These are phyloP conservation scores for Apodemia mormo DNA, from an alignment of 2,888 invertebrate genomes.

Conservation along the genomic window DNA sequence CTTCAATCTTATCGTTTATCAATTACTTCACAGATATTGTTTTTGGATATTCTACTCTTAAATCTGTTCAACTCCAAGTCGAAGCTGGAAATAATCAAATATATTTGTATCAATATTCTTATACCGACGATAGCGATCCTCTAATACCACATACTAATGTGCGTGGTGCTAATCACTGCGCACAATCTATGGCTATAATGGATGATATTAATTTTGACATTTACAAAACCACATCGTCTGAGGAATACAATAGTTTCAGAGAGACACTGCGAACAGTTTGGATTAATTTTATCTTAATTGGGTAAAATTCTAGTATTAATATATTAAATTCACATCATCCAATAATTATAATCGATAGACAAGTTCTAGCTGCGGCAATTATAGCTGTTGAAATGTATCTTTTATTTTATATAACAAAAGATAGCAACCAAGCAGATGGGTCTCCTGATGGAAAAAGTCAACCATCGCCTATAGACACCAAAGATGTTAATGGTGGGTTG, in stretches of 20 bases:
- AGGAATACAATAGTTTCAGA: background rate
- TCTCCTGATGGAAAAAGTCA: too few relatives aligned
- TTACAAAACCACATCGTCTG: background rate
- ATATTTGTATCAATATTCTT: slow-evolving; percentile 50
- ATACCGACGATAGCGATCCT: slow-evolving; percentile 40
- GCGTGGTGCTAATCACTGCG: slow-evolving; percentile 44
- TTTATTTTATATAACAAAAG: too few relatives aligned
- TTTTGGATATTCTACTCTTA: slow-evolving; percentile 43
- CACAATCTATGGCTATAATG: slow-evolving; percentile 17
- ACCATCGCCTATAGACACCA: too few relatives aligned
- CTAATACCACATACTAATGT: slow-evolving; percentile 39
- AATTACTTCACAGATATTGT: slow-evolving; percentile 53
- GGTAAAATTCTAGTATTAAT: background rate
- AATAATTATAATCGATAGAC: too few relatives aligned
- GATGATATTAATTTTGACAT: background rate
- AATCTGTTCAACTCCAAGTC: slow-evolving; percentile 39
- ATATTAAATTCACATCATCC: too few relatives aligned
- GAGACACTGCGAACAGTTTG: slow-evolving; percentile 2
- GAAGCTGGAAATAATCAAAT: slow-evolving; percentile 39
- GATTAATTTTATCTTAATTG: slow-evolving; percentile 17
- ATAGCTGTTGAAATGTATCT: too few relatives aligned
- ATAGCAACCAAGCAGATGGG: too few relatives aligned
- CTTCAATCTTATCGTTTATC: slow-evolving; percentile 34
- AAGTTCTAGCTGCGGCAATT: too few relatives aligned
- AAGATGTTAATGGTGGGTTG: too few relatives aligned